phyloP scores from a whole-genome alignment of 2,113 vertebrate species.

The Cinclus cinclus region DNA sequence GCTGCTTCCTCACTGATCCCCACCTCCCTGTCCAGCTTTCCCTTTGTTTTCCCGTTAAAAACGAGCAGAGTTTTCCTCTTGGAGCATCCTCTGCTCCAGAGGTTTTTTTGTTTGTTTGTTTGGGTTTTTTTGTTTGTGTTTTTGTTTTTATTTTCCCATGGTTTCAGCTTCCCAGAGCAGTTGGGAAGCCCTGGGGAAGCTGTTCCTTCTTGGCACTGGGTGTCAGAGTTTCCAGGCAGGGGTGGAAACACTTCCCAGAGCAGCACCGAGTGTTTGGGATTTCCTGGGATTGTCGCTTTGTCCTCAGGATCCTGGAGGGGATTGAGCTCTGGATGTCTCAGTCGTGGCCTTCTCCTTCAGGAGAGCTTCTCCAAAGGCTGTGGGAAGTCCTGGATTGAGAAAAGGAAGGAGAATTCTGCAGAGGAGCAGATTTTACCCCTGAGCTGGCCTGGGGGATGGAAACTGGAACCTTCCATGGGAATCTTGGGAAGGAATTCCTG shows the following conservation, averaged over 20 bases:
- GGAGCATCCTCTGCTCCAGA: neutral
- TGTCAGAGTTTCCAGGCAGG: neutral
- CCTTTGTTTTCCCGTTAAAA: neutral
- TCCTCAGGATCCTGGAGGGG: neutral
- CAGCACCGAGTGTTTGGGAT: neutral
- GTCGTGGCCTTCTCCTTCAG: neutral
- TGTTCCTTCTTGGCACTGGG: neutral
- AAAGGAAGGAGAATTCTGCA: neutral
- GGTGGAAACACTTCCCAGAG: neutral
- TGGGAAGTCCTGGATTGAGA: neutral
- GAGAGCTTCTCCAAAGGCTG: neutral
- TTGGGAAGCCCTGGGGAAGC: neutral
- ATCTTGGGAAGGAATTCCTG: neutral
- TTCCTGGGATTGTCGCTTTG: neutral
- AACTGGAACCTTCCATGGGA: neutral
- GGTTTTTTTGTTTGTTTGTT: too few species aligned
- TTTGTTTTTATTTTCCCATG: too few species aligned
- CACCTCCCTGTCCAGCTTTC: neutral
- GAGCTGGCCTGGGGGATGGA: neutral
- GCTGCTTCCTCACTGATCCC: neutral
- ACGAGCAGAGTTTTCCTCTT: neutral
- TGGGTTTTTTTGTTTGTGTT: too few species aligned
- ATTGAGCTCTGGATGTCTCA: neutral
- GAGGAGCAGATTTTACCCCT: accelerated
- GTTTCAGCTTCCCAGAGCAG: neutral